Percentiles rank a stretch among this genome's conserved stretches.
Conservation (phyloP, 2,797 vertebrate species). For the Echiichthys vipera region DNA sequence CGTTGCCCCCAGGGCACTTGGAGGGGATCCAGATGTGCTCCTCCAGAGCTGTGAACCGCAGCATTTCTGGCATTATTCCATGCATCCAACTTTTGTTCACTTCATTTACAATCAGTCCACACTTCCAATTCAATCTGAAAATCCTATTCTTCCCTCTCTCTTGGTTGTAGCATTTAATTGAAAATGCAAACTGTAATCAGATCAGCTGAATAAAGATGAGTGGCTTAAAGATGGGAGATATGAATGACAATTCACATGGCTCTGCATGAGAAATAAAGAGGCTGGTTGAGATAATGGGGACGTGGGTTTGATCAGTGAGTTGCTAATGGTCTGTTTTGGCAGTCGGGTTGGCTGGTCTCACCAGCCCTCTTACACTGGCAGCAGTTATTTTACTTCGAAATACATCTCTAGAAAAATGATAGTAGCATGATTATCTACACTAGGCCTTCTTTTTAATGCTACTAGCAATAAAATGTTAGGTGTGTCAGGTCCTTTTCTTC, state of each 20-base stretch:
- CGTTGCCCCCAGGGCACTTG: constrained; percentile 67
- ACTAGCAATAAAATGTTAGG: background rate
- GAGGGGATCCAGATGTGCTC: constrained; percentile 79
- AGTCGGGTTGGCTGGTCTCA: constrained; percentile 37
- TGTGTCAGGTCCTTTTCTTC: no score
- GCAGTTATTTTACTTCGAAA: constrained; percentile 62
- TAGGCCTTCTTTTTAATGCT: background rate
- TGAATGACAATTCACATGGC: constrained; percentile 54
- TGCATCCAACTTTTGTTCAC: constrained; percentile 38
- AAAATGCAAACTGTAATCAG: constrained; percentile 74
- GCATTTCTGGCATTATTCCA: constrained; percentile 50
- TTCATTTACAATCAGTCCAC: constrained; percentile 70
- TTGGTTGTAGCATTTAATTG: constrained; percentile 61
- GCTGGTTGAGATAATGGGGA: constrained; percentile 53
- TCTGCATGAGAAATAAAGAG: constrained; percentile 51
- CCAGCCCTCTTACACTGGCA: constrained; percentile 27
- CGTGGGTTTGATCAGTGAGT: constrained; percentile 53
- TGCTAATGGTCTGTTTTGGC: constrained; percentile 66
- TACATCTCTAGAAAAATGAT: constrained; percentile 35
- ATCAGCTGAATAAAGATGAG: constrained; percentile 72
- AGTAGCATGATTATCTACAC: constrained; percentile 27
- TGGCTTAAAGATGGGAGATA: constrained; percentile 61
- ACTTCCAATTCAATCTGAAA: constrained; percentile 69
- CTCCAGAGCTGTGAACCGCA: constrained; percentile 57
- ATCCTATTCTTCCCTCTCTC: constrained; percentile 42